phyloP scores from a whole-genome alignment of 2,888 invertebrate genomes.

The Metellina segmentata region DNA sequence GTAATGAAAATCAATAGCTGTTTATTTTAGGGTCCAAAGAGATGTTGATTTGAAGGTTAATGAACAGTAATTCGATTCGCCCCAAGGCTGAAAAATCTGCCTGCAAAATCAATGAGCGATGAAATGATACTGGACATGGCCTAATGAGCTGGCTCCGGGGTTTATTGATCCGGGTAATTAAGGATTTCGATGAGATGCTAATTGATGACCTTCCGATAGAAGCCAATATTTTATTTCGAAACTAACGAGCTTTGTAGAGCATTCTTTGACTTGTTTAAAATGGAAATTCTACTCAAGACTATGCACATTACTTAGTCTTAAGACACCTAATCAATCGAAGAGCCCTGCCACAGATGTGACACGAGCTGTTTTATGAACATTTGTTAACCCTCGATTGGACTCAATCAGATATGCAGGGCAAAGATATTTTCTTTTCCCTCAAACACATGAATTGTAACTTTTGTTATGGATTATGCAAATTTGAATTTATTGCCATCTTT shows the following conservation, averaged over 20 bases:
- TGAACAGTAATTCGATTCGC: conserved; percentile 66
- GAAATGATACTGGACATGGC: conserved; percentile 71
- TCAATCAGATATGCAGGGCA: not conserved
- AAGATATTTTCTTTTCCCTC: not conserved
- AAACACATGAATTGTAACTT: not conserved
- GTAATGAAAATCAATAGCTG: conserved; percentile 61
- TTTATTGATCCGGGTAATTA: conserved; percentile 73
- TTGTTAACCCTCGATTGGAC: not conserved
- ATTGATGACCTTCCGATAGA: conserved; percentile 71
- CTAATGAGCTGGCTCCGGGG: conserved; percentile 72
- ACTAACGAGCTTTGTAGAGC: conserved; percentile 66
- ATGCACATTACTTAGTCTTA: conserved; percentile 31
- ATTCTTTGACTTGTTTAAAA: conserved; percentile 67
- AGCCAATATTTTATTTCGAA: conserved; percentile 69
- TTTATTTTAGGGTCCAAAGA: conserved; percentile 58
- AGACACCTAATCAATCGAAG: not conserved
- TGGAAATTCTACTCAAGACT: conserved; percentile 43
- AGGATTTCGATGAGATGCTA: conserved; percentile 71
- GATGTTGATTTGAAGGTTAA: conserved; percentile 69
- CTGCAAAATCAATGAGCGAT: conserved; percentile 67
- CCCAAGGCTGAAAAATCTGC: conserved; percentile 66
- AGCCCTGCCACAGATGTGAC: not conserved
- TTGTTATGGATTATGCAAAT: not conserved
- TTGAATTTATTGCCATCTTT: too few relatives aligned
- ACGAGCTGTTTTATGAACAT: not conserved